Conservation (phyloP, 2,888 invertebrate genomes). For the Calameuta pallipes region DNA sequence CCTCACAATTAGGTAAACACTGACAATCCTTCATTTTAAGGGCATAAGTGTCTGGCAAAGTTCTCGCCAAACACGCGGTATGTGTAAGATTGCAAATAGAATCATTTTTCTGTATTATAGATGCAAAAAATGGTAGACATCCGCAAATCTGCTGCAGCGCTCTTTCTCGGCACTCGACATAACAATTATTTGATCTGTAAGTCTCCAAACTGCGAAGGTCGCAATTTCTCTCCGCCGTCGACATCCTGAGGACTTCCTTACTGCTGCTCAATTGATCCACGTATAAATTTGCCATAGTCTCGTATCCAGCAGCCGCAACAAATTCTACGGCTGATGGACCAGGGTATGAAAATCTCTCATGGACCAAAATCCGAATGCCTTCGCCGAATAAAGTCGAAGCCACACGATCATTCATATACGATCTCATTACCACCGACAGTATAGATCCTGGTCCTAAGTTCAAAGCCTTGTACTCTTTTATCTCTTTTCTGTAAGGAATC, state of each 20-base stretch:
- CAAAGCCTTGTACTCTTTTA: neutral
- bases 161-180: conserved; percentile 48
- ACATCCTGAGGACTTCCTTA: conserved; percentile 34
- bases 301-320: conserved; percentile 33
- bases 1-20: conserved; percentile 45
- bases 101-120: conserved; percentile 30
- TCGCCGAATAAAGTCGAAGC: conserved; percentile 41
- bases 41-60: conserved; percentile 33
- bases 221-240: conserved; percentile 45
- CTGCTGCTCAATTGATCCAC: conserved; percentile 39
- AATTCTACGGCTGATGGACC: conserved; percentile 41
- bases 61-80: conserved; percentile 50
- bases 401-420: conserved; percentile 31
- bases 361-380: conserved; percentile 52
- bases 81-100: conserved; percentile 54
- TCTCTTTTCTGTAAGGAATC: neutral
- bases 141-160: conserved; percentile 45
- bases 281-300: conserved; percentile 39
- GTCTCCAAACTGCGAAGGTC: conserved; percentile 29
- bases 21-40: conserved; percentile 36
- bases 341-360: conserved; percentile 54
- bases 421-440: conserved; percentile 41
- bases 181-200: conserved; percentile 57
- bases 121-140: conserved; percentile 57
- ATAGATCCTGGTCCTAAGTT: conserved; percentile 39